Base-by-base conservation (phyloP, 2,113 vertebrate genomes). In the Felis catus region DNA sequence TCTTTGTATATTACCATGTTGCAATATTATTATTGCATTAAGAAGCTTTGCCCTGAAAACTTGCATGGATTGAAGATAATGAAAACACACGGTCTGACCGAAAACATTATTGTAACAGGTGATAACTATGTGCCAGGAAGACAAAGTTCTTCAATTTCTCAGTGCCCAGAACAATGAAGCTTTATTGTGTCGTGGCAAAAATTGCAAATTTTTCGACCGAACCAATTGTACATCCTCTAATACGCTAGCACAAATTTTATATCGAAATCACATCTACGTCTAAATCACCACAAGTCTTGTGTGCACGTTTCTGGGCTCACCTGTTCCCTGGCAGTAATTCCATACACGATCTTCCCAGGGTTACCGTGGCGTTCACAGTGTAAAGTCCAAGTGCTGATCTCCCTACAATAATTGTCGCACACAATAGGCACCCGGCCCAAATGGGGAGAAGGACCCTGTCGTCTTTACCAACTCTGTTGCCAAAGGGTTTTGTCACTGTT, bases 361-460 rank as follows among this genome's bases (percentile, higher is more conserved):
- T 96, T 95, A 33, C 94, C 87, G 70, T 84, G 48, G 93, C 9
- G 84, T 86, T 51, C 0, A 27, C 23, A 29, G 76, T 19, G 18
- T 4, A 1, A 88, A 97, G 27, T 27, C 16, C 39, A 78, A 78
- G 11, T 21, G 55, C 71, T 48, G 87, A 36, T 25, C 10, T 33
- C 51, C 76, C 71, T 27, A 7, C 33, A 68, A 10, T 10, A 14
- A 16, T 21, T 18, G n/a, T 15, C 4, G 18, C 6, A 14, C 65
- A 29, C 25, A 55, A 12, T 0, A 53, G 6, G 16, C 3, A 13
- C 48, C 39, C 14, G 29, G 39, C 19, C 15, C 41, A 4, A 4
- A 16, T 0, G 2, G 5, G 2, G 4, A 94, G 12, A 29, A 23
- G 16, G 66, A 16, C 11, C 0, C 0, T 1, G 6, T 4, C 3